These are phyloP conservation scores for Drosophila antonietae DNA, from an alignment of 2,888 invertebrate species.

Conservation along the genomic window DNA sequence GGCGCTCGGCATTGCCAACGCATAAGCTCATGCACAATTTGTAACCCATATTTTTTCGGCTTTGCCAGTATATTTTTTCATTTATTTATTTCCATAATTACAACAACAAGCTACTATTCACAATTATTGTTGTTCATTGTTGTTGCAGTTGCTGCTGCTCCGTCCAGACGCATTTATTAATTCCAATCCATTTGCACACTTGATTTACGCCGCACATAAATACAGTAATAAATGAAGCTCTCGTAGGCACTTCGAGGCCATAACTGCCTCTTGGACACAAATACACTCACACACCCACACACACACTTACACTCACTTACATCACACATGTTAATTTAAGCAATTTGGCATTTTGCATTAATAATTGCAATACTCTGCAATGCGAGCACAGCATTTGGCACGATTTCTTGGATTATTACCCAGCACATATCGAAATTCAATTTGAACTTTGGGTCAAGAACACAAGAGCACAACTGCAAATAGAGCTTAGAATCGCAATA, in stretches of 20 bases:
- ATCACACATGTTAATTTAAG: conserved; percentile 40
- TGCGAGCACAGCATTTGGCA: conserved; percentile 35
- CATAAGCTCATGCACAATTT: conserved; percentile 40
- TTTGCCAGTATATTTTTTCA: neutral
- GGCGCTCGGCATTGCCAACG: conserved; percentile 18
- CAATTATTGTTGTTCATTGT: conserved; percentile 15
- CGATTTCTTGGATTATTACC: conserved; percentile 32
- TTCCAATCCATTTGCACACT: conserved; percentile 82
- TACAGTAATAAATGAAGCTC: conserved; percentile 74
- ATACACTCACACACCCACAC: conserved; percentile 13
- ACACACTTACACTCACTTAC: conserved; percentile 4
- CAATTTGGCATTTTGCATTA: conserved; percentile 68
- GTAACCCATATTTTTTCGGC: conserved; percentile 5
- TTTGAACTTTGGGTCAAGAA: neutral
- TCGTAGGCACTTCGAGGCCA: conserved; percentile 51
- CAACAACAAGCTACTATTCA: conserved; percentile 43
- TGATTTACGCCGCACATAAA: conserved; percentile 80
- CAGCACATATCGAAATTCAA: conserved; percentile 23
- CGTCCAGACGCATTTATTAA: conserved; percentile 77
- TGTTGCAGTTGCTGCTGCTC: conserved; percentile 11
- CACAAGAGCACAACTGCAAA: neutral
- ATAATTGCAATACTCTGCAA: conserved; percentile 56
- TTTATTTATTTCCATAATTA: conserved; percentile 41
- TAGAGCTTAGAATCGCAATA: neutral
- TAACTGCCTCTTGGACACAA: conserved; percentile 47